Conservation (phyloP, 2,888 invertebrate genomes). For the Girardia tigrina region DNA sequence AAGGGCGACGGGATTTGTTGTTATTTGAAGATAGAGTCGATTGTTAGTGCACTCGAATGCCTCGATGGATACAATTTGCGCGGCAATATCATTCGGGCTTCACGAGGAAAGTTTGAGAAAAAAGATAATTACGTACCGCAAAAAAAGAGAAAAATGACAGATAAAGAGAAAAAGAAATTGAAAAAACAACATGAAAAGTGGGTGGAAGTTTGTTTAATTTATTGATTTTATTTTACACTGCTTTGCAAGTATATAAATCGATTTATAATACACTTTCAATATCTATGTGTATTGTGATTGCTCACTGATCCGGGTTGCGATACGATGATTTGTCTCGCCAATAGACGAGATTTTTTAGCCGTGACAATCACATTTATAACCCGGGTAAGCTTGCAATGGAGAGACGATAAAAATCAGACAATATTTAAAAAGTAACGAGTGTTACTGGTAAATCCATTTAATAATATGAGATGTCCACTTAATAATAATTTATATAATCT, state of each 20-base stretch:
- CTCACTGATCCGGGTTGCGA: too few relatives aligned
- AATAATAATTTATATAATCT: too few relatives aligned
- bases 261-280: not conserved
- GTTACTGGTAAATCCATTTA: too few relatives aligned
- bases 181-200: slow-evolving; percentile 80
- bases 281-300: not conserved
- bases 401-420: too few relatives aligned
- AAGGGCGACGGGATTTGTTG: slow-evolving; percentile 94
- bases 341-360: too few relatives aligned
- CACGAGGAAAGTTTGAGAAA: slow-evolving; percentile 79
- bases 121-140: slow-evolving; percentile 81
- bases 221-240: not conserved
- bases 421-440: too few relatives aligned
- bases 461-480: too few relatives aligned
- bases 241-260: not conserved
- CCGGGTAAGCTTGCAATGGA: too few relatives aligned
- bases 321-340: too few relatives aligned
- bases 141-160: slow-evolving; percentile 69
- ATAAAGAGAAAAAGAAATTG: slow-evolving; percentile 65
- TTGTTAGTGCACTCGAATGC: slow-evolving; percentile 74
- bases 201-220: slow-evolving; percentile 41
- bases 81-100: slow-evolving; percentile 69
- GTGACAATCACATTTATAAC: too few relatives aligned
- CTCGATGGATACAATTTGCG: slow-evolving; percentile 71
- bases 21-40: slow-evolving; percentile 75